Base-by-base conservation (phyloP, 2,888 invertebrate species). In the Cantharis flavilabris region DNA sequence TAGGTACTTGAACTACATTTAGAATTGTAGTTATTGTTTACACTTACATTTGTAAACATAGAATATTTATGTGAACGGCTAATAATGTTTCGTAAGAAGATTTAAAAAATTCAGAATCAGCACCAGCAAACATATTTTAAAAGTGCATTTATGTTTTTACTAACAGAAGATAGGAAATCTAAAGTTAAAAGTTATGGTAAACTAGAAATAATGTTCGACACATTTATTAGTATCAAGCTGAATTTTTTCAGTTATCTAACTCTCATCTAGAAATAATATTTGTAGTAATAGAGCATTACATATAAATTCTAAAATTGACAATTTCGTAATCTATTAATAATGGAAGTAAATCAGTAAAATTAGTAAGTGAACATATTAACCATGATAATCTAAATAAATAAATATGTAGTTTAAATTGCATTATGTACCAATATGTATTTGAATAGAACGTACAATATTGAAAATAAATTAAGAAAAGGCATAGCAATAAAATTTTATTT, bases 281-380 rank as follows among this genome's bases (percentile, higher is more conserved):
- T 4, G 65, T n/a, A 11, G 26, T 67, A 23, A 64, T 13, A 67
- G n/a, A 67, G 65, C 9, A 67, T 49, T 23, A 67, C 65, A 67
- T 23, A 67, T 23, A 67, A 23, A 20, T 16, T 23, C 20, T 67
- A 67, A 67, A 67, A 26, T 23, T 20, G 26, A 67, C 65, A 67
- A 67, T 67, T 67, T 67, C 65, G 65, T 67, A 67, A 67, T 67
- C 65, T 67, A 67, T 67, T 67, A 67, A 67, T 67, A 67, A 67
- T 67, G 65, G 65, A 23, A 67, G 65, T 67, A 67, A 23, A 67
- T 67, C 26, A 26, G 65, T 67, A 67, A 23, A 67, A 67, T 67
- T 67, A 67, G 65, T 49, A 49, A 7, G 65, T 67, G 65, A 67
- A 67, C 65, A n/a, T 67, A 23, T 18, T 26, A 23, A 67, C 26